phyloP scores from a whole-genome alignment of 2,888 invertebrate species.

The Nemotelus nigrinus region DNA sequence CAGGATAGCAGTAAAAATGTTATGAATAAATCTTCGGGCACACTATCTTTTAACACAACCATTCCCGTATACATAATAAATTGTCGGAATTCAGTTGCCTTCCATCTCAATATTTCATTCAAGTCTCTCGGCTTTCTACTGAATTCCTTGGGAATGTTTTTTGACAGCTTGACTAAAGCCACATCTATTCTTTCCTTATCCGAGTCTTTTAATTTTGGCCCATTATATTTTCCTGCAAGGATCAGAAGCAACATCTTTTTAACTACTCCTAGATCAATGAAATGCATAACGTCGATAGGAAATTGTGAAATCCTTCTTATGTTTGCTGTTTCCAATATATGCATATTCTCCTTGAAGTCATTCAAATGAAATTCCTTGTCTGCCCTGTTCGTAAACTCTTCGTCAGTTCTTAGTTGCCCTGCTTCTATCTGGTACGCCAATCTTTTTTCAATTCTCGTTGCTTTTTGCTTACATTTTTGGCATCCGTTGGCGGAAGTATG shows the following conservation, averaged over 20 bases:
- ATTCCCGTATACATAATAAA: not conserved
- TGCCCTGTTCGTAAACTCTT: constrained; percentile 37
- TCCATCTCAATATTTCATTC: not conserved
- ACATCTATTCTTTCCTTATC: not conserved
- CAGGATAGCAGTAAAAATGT: constrained; percentile 31
- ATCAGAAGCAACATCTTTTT: constrained; percentile 38
- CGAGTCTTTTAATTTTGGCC: not conserved
- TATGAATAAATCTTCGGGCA: not conserved
- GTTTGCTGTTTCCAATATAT: constrained; percentile 27
- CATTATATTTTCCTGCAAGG: not conserved
- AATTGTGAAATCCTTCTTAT: constrained; percentile 45
- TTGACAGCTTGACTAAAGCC: no score
- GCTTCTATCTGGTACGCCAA: constrained; percentile 39
- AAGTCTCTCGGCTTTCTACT: not conserved
- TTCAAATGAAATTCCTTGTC: constrained; percentile 42
- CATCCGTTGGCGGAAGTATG: constrained; percentile 46
- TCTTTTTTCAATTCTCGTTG: constrained; percentile 40
- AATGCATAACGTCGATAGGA: constrained; percentile 46
- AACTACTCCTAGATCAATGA: constrained; percentile 46
- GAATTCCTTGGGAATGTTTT: not conserved
- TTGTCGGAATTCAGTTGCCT: not conserved
- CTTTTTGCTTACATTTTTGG: constrained; percentile 47
- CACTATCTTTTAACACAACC: not conserved
- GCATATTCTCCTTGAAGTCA: not conserved
- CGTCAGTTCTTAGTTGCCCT: constrained; percentile 34